phyloP scores from a whole-genome alignment of 2,888 invertebrate species.

The Torymus aiolomorphi region DNA sequence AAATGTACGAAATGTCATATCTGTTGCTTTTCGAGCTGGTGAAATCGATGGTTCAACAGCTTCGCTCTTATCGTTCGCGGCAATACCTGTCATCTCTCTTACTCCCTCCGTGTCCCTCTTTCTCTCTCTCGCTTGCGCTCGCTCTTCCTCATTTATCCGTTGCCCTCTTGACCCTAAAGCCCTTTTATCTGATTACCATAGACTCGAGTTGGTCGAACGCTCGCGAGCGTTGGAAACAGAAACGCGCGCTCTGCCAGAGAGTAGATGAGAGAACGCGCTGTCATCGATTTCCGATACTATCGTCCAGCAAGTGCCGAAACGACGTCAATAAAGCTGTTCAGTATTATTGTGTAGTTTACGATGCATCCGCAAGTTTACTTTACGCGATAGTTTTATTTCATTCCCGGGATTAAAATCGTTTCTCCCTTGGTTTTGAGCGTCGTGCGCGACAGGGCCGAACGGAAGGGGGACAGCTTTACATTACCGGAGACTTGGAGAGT shows the following conservation, averaged over 20 bases:
- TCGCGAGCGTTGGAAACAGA: too few species aligned
- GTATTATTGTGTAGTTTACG: constrained; percentile 46
- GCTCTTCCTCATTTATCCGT: not conserved
- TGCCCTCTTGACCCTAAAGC: constrained; percentile 19
- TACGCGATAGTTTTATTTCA: too few species aligned
- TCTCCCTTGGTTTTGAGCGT: constrained; percentile 7
- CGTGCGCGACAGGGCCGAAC: too few species aligned
- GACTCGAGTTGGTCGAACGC: not conserved
- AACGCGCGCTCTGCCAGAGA: not conserved
- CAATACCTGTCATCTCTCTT: too few species aligned
- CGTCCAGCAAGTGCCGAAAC: constrained; percentile 15
- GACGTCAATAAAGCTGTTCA: constrained; percentile 43
- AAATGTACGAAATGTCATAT: not conserved
- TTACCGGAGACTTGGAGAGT: too few species aligned
- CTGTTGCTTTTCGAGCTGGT: constrained; percentile 3
- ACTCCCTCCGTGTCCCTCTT: not conserved
- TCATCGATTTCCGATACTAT: constrained; percentile 44
- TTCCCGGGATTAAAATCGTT: constrained; percentile 42
- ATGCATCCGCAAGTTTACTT: constrained; percentile 44
- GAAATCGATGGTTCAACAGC: not conserved
- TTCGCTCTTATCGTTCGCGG: not conserved
- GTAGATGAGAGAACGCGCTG: not conserved
- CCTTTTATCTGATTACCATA: constrained; percentile 29
- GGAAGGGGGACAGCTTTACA: too few species aligned
- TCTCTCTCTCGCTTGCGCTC: not conserved